A percentile compares a stretch with the other conserved stretches of the same genome.
Conservation (phyloP, 2,113 vertebrate genomes). For the Oophaga pumilio region DNA sequence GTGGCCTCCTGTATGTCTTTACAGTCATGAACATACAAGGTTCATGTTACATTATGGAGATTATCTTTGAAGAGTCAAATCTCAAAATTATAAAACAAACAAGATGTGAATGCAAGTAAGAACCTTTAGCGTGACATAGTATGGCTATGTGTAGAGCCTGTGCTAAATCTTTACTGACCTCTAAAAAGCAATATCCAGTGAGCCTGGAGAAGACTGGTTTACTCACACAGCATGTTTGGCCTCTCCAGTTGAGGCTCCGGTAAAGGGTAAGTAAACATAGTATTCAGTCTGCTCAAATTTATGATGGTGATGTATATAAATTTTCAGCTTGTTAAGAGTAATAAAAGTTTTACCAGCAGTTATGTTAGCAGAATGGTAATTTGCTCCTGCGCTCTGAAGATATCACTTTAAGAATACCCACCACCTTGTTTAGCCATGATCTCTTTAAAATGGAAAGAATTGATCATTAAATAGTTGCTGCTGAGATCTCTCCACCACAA, state of each 20-base stretch:
- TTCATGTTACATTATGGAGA: conserved; percentile 12
- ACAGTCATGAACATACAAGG: background rate
- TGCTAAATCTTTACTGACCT: conserved; percentile 31
- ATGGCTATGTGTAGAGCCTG: conserved; percentile 25
- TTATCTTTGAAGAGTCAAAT: conserved; percentile 40
- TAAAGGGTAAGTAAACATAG: conserved; percentile 54
- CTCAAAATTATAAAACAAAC: conserved; percentile 25
- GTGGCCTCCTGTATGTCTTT: conserved; percentile 42
- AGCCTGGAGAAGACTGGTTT: conserved; percentile 41
- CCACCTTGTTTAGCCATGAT: conserved; percentile 45
- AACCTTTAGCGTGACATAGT: conserved; percentile 30
- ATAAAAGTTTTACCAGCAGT: conserved; percentile 53
- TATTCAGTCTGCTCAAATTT: conserved; percentile 47
- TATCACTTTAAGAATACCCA: conserved; percentile 29
- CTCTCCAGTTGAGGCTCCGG: conserved; percentile 44
- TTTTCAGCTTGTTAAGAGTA: conserved; percentile 55
- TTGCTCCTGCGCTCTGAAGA: conserved; percentile 43
- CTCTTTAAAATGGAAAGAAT: conserved; percentile 45
- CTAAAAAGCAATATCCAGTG: conserved; percentile 46
- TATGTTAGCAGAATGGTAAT: conserved; percentile 52
- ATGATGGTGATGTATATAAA: conserved; percentile 55
- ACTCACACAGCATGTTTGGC: conserved; percentile 45
- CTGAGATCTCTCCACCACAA: conserved; percentile 13
- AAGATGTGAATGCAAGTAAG: conserved; percentile 2
- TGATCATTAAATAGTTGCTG: conserved; percentile 36